Base-by-base conservation (phyloP, 2,113 vertebrate species). In the Psettodes erumei region DNA sequence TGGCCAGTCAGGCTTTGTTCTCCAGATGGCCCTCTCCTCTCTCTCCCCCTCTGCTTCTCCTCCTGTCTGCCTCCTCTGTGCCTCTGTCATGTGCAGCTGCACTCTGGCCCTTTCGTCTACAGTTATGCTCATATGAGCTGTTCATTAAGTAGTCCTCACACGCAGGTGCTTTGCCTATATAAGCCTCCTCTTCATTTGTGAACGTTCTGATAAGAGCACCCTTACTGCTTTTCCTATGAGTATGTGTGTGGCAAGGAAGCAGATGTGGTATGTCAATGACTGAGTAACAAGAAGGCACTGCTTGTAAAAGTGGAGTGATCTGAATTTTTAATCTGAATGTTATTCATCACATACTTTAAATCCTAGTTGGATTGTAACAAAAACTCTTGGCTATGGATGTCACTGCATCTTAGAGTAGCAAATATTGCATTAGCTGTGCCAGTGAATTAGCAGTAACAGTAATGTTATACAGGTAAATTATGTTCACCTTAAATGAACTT, bases 71-170 rank as follows among this genome's bases (percentile, higher is more conserved):
- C 47, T 45, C 69, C 37, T 51, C 58, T 62, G 58, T 38, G 68
- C 35, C 77, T 75, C 74, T 67, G 88, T 91, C 89, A 73, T 70
- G 68, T 89, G 79, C 89, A 91, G 88, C 84, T 90, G 90, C 67
- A 66, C 25, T 47, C 19, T 19, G 3, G 55, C n/a, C 12, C 45
- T 8, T 18, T 56, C 70, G 62, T 35, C 45, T 50, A 45, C 62
- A 47, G 58, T 78, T 71, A 82, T 84, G 86, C 55, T 76, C 87
- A 91, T 85, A 67, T 48, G 27, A 72, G 43, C 43, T 21, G 51
- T 37, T 76, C 38, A 85, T 86, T 73, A 79, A 85, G 84, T 83
- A 47, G 25, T 58, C n/a, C 35, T 38, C 28, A 65, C 37, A 27
- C 33, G 32, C 79, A 71, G 40, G 37, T 81, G 62, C 21, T 77